Evolutionary conservation across 64 coral and sea anemone genomes (phyloP).

Genomic region (Stichodactyla mertensii): DNA sequence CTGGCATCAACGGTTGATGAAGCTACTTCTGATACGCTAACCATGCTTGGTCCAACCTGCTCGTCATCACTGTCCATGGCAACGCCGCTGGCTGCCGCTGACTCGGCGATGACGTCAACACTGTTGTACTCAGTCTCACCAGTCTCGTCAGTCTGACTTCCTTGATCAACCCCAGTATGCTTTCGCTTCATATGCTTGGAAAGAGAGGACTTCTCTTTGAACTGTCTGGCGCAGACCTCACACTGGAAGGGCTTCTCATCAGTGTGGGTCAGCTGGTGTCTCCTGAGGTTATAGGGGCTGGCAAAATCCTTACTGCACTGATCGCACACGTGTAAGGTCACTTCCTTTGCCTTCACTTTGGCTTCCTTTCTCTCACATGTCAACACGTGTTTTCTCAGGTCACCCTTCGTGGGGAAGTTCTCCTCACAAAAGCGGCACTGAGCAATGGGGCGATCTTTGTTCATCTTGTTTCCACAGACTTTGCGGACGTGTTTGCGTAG

Average conservation of each 20-base stretch:
- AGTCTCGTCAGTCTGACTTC: constrained; percentile 88
- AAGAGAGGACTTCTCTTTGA: constrained; percentile 98
- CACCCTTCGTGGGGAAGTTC: constrained; percentile 92
- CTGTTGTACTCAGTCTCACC: constrained; percentile 78
- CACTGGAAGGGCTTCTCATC: constrained; percentile 96
- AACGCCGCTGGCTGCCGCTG: constrained; percentile 85
- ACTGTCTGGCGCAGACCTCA: constrained; percentile 82
- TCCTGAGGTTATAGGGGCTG: constrained; percentile 90
- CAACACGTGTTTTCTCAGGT: constrained; percentile 83
- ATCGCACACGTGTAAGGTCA: constrained; percentile 94
- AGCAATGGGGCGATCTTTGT: constrained; percentile 84
- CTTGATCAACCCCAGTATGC: constrained; percentile 87
- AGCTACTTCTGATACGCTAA: constrained; percentile 43
- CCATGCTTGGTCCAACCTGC: constrained; percentile 26
- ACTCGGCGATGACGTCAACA: constrained; percentile 95
- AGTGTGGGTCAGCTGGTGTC: constrained; percentile 93
- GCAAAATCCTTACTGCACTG: constrained; percentile 97
- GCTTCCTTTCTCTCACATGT: constrained; percentile 95
- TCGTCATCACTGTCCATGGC: constrained; percentile 85
- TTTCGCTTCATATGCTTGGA: constrained; percentile 98
- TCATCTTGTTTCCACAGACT: constrained; percentile 91
- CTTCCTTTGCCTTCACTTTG: constrained; percentile 91
- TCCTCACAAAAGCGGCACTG: constrained; percentile 95
- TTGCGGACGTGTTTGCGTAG: constrained; percentile 94
- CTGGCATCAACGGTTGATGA: constrained; percentile 86